phyloP scores from a whole-genome alignment of 2,797 vertebrate species.

The Tragelaphus eurycerus region DNA sequence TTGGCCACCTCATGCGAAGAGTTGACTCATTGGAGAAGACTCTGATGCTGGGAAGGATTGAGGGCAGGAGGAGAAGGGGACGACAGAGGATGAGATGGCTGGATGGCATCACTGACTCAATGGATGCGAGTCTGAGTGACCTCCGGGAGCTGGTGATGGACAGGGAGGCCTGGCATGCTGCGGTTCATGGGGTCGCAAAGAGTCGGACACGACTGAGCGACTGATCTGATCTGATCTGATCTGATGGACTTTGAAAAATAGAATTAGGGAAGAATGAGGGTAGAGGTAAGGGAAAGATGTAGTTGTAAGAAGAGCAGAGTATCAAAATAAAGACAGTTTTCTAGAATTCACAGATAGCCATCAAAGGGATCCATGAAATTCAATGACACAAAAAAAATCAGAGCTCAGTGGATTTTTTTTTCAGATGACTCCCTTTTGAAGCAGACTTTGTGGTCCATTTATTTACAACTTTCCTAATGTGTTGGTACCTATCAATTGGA shows the following conservation, averaged over 20 bases:
- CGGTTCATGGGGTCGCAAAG: too few species aligned
- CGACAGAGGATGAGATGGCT: too few species aligned
- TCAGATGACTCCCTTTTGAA: constrained; percentile 73
- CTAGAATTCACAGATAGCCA: constrained; percentile 60
- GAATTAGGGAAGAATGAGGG: constrained; percentile 68
- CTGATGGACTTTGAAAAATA: constrained; percentile 67
- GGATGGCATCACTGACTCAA: too few species aligned
- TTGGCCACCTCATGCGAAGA: too few species aligned
- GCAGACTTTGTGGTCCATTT: constrained; percentile 59
- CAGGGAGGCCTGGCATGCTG: too few species aligned
- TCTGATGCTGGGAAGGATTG: too few species aligned
- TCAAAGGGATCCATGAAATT: constrained; percentile 38
- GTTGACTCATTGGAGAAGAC: too few species aligned
- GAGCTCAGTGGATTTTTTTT: constrained; percentile 65
- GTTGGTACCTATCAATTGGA: constrained; percentile 66
- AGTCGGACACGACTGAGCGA: too few species aligned
- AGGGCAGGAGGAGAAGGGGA: too few species aligned
- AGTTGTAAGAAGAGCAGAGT: constrained; percentile 76
- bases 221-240: too few species aligned
- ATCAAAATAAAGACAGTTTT: constrained; percentile 75
- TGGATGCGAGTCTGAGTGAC: too few species aligned
- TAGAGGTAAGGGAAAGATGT: constrained; percentile 61
- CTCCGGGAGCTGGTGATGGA: too few species aligned
- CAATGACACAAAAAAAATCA: constrained; percentile 65
- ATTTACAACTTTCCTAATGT: constrained; percentile 59